Evolutionary conservation across 2,113 vertebrate genomes (phyloP).

Genomic region (Prolemur simus): DNA sequence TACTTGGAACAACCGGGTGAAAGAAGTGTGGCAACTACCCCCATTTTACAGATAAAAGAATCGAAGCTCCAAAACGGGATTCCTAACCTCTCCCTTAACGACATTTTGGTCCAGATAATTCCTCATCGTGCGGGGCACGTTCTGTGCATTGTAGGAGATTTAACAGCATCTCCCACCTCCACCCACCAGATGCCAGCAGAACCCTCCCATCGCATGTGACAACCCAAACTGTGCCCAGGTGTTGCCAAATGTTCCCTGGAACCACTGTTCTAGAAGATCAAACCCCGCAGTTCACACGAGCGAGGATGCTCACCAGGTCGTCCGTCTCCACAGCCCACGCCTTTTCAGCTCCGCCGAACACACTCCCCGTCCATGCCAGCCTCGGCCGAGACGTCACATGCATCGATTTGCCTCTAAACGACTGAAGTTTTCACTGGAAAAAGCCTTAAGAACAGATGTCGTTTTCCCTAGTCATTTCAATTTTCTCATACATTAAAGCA

Average conservation of each 20-base stretch:
- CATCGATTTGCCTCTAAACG: not conserved
- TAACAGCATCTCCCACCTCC: not conserved
- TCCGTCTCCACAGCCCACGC: not conserved
- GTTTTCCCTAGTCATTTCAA: not conserved
- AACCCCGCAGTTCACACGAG: not conserved
- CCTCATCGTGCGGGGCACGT: not conserved
- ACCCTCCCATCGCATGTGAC: not conserved
- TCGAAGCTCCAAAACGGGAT: fast-evolving
- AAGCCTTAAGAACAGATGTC: slow-evolving; percentile 43
- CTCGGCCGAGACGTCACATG: not conserved
- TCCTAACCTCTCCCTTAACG: not conserved
- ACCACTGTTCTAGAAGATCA: not conserved
- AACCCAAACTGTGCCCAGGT: not conserved
- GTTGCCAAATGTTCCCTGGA: not conserved
- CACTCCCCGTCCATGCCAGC: too few relatives aligned
- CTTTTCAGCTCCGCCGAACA: not conserved
- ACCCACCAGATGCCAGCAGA: not conserved
- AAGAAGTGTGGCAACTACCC: not conserved
- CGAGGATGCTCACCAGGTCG: not conserved
- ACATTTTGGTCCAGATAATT: not conserved
- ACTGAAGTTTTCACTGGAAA: not conserved
- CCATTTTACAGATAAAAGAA: not conserved
- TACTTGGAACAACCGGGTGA: not conserved
- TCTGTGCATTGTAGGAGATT: not conserved
- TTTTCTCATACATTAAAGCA: slow-evolving; percentile 45